Percentiles rank a stretch among this genome's conserved stretches.
phyloP scores from a whole-genome alignment of 2,797 vertebrate species.

The Philypnodon macrostomus region DNA sequence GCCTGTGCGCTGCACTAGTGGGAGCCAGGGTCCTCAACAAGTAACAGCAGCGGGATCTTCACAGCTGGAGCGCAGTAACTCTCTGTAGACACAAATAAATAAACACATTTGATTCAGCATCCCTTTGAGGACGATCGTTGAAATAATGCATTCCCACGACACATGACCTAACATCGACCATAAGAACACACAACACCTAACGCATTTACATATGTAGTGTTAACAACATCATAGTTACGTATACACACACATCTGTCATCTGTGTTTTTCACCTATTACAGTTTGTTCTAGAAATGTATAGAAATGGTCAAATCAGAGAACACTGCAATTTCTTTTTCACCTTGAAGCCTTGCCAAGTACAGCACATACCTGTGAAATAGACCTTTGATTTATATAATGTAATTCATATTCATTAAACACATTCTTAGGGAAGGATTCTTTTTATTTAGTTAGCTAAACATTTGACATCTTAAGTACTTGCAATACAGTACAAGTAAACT shows the following conservation, averaged over 20 bases:
- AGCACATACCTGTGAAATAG: slow-evolving; percentile 30
- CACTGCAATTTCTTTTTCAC: slow-evolving; percentile 6
- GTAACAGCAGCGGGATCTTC: slow-evolving; percentile 54
- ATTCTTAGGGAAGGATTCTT: slow-evolving; percentile 1
- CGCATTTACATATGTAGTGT: not conserved
- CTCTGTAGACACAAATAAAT: slow-evolving; percentile 33
- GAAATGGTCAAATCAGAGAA: too few relatives aligned
- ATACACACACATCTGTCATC: not conserved
- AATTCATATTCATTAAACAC: not conserved
- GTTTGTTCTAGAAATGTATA: slow-evolving; percentile 7
- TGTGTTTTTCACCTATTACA: slow-evolving; percentile 6
- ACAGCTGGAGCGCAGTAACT: slow-evolving; percentile 64
- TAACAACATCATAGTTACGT: not conserved
- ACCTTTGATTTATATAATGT: slow-evolving; percentile 5
- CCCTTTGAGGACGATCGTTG: not conserved
- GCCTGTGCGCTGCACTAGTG: slow-evolving; percentile 75
- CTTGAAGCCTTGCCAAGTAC: slow-evolving; percentile 15
- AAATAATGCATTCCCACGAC: slow-evolving; percentile 5
- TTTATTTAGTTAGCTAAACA: not conserved
- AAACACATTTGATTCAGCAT: slow-evolving; percentile 13
- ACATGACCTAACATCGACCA: slow-evolving; percentile 12
- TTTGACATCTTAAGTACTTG: not conserved
- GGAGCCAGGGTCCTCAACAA: slow-evolving; percentile 69
- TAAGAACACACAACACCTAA: slow-evolving; percentile 22
- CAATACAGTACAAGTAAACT: not conserved